phyloP scores from a whole-genome alignment of 2,113 vertebrate species.

The Agapornis roseicollis region DNA sequence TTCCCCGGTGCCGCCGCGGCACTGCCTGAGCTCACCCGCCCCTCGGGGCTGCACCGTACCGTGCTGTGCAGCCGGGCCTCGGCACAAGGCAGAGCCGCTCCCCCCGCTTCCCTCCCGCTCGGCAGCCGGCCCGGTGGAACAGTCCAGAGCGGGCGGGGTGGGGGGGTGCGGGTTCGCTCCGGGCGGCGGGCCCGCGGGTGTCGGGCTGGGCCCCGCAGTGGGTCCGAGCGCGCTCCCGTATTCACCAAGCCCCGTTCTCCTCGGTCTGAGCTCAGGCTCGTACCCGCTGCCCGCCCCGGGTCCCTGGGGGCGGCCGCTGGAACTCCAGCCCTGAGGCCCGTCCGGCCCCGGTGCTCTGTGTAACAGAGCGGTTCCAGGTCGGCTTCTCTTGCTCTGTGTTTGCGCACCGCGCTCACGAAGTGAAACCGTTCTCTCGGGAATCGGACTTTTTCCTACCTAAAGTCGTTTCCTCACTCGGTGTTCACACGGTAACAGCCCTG shows the following conservation, averaged over 20 bases:
- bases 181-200: background rate
- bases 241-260: background rate
- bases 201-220: background rate
- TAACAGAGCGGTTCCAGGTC: background rate
- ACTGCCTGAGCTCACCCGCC: background rate
- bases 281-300: background rate
- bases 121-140: background rate
- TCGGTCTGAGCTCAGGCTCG: background rate
- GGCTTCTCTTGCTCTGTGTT: background rate
- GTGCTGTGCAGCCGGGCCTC: no score
- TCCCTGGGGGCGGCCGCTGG: background rate
- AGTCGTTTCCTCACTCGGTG: fast-evolving
- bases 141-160: background rate
- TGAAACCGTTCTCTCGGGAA: background rate
- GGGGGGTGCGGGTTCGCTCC: background rate
- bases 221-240: no score
- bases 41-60: no score
- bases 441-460: background rate
- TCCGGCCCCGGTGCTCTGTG: background rate
- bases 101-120: background rate
- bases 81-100: background rate
- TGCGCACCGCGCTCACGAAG: background rate
- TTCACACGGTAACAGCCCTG: background rate
- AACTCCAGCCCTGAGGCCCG: background rate
- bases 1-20: background rate